phyloP scores from a whole-genome alignment of 2,113 vertebrate genomes.

The Clarias macrocephalus region DNA sequence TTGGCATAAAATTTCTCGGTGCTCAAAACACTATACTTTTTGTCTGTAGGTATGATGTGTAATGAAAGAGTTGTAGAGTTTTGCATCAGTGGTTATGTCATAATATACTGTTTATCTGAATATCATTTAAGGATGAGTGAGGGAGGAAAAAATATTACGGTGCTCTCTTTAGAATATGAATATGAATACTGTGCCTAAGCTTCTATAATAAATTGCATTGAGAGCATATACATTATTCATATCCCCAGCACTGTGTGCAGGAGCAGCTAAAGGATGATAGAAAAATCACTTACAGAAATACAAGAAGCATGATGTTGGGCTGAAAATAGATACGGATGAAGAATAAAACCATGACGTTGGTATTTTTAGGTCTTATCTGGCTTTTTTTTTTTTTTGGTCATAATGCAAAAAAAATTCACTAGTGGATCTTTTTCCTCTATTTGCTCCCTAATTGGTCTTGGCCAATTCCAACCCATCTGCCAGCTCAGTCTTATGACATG shows the following conservation, averaged over 20 bases:
- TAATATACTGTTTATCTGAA: not conserved
- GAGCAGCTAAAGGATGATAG: slow-evolving; percentile 36
- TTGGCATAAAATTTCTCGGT: not conserved
- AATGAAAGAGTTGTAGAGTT: not conserved
- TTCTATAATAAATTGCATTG: slow-evolving; percentile 2
- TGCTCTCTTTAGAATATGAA: not conserved
- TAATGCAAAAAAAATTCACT: too few relatives aligned
- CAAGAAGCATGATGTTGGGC: slow-evolving; percentile 28
- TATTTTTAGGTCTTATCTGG: not conserved
- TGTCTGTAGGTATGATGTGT: not conserved
- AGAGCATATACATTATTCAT: slow-evolving; percentile 15
- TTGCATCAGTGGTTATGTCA: not conserved
- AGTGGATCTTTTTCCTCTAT: not conserved
- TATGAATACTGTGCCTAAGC: not conserved
- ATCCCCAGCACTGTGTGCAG: not conserved
- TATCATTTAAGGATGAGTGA: not conserved
- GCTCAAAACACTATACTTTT: not conserved
- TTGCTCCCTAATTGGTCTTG: not conserved
- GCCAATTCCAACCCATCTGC: not conserved
- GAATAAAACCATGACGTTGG: slow-evolving; percentile 14
- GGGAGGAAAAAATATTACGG: not conserved
- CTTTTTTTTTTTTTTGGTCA: not conserved
- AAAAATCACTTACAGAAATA: slow-evolving; percentile 17
- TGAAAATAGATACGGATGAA: slow-evolving; percentile 49
- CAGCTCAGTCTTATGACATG: not conserved